Evolutionary conservation across 2,888 invertebrate genomes (phyloP).

Genomic region (Rotaria magnacalcarata): DNA sequence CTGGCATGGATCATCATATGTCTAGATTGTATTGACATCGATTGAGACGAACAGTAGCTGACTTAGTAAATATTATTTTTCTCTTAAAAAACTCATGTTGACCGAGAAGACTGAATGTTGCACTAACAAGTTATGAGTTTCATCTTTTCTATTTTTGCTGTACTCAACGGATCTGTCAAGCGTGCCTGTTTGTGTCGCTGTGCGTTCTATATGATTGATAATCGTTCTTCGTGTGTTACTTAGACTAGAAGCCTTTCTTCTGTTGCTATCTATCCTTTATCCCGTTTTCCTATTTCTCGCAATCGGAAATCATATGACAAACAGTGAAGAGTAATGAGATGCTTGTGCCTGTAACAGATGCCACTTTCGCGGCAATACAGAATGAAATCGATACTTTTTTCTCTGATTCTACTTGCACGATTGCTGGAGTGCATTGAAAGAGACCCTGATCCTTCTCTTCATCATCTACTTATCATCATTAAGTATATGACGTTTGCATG

Average conservation of each 20-base stretch:
- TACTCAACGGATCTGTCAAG: not conserved
- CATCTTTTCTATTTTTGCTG: not conserved
- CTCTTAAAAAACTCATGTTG: not conserved
- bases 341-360: not conserved
- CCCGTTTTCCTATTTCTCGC: not conserved
- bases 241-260: not conserved
- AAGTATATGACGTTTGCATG: not conserved
- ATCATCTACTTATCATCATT: constrained; percentile 21
- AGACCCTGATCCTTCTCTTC: not conserved
- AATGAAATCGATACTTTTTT: not conserved
- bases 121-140: not conserved
- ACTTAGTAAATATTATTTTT: not conserved
- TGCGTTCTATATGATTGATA: not conserved
- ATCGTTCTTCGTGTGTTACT: not conserved
- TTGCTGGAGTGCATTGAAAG: not conserved
- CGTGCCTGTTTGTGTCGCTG: not conserved
- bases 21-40: not conserved
- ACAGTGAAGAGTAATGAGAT: constrained; percentile 24
- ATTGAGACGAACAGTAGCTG: not conserved
- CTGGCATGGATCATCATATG: not conserved
- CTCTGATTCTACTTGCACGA: not conserved
- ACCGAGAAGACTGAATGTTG: not conserved
- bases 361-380: not conserved
- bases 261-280: not conserved
- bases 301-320: constrained; percentile 32